Percentiles rank a stretch among this genome's conserved stretches.
Evolutionary conservation across 2,113 vertebrate species (phyloP).

Genomic region (Ciconia stormi): DNA sequence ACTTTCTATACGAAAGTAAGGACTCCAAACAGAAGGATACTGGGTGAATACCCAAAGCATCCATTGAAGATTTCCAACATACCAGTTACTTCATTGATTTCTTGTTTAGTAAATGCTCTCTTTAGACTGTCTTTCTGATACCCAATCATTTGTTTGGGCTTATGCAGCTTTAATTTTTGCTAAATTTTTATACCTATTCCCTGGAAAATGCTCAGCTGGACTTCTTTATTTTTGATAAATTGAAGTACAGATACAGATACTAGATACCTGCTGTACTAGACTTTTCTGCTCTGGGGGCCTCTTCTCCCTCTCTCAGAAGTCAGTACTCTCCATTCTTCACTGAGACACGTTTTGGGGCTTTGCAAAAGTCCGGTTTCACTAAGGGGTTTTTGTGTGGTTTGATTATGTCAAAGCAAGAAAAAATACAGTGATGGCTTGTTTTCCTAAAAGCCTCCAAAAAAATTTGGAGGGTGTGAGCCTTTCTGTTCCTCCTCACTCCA

Average conservation of each 20-base stretch:
- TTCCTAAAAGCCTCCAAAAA: neutral
- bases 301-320: neutral
- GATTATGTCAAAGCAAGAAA: neutral
- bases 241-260: neutral
- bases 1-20: neutral
- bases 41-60: neutral
- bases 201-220: neutral
- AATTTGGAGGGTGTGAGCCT: neutral
- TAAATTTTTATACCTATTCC: neutral
- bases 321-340: neutral
- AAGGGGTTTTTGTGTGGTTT: neutral
- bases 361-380: neutral
- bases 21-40: neutral
- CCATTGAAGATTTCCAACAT: neutral
- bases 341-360: neutral
- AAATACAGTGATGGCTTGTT: neutral
- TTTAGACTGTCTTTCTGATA: neutral
- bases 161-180: neutral
- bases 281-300: neutral
- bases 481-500: neutral
- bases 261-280: neutral
- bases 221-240: neutral
- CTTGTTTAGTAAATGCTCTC: neutral
- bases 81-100: neutral
- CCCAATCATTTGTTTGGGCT: neutral